A percentile compares a stretch with the other conserved stretches of the same genome.
Conservation (phyloP, 2,888 invertebrate species). For the Shargacucullia verbasci region DNA sequence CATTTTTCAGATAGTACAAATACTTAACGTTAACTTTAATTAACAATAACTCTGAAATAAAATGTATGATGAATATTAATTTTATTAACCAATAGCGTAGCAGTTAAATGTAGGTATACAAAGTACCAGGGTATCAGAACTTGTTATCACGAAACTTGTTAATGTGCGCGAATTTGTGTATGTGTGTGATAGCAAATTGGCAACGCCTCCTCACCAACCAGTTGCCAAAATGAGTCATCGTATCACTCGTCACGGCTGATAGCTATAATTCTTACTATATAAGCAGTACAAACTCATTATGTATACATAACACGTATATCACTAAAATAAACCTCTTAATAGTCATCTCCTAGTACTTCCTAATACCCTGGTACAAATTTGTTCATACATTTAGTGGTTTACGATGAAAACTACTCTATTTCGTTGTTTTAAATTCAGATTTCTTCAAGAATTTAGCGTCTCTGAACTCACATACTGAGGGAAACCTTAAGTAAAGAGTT, state of each 20-base stretch:
- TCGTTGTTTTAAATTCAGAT: constrained; percentile 24
- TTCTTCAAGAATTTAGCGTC: background rate
- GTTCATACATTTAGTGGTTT: constrained; percentile 65
- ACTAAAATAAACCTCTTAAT: constrained; percentile 22
- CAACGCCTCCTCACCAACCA: constrained; percentile 80
- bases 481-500: too few species aligned
- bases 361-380: constrained; percentile 69
- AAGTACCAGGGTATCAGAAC: constrained; percentile 73
- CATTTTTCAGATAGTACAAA: background rate
- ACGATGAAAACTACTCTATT: constrained; percentile 49
- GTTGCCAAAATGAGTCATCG: constrained; percentile 84
- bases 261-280: constrained; percentile 37
- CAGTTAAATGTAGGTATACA: constrained; percentile 57
- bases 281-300: constrained; percentile 38
- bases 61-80: constrained; percentile 8
- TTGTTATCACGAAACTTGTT: constrained; percentile 56
- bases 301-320: constrained; percentile 36
- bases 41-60: constrained; percentile 3
- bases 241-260: constrained; percentile 57
- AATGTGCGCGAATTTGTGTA: constrained; percentile 68
- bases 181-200: constrained; percentile 72
- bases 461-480: too few species aligned
- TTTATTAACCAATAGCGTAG: constrained; percentile 31
- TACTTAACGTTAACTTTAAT: background rate
- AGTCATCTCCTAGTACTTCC: constrained; percentile 54